Conservation (phyloP, 2,888 invertebrate species). For the Hyles lineata region DNA sequence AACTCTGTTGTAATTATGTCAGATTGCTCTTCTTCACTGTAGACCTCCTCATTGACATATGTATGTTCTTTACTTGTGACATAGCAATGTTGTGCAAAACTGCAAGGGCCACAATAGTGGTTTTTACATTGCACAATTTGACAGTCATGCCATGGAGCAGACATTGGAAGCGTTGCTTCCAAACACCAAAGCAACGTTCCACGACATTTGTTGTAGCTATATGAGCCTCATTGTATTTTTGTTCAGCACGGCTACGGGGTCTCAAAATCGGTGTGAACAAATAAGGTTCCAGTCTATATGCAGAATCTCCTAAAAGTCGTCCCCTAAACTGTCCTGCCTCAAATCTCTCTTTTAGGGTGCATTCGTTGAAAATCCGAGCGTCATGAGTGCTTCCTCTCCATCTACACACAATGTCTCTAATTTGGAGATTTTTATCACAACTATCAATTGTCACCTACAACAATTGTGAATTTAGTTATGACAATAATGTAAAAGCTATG, state of each 20-base stretch:
- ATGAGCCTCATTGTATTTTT: constrained; percentile 2
- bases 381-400: no score
- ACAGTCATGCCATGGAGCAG: not conserved
- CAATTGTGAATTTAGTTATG: not conserved
- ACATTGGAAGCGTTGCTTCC: not conserved
- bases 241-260: not conserved
- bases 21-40: not conserved
- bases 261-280: not conserved
- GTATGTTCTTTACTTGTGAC: not conserved
- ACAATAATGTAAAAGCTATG: no score
- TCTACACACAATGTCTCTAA: not conserved
- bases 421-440: not conserved
- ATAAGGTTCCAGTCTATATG: not conserved
- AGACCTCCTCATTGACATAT: not conserved
- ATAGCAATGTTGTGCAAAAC: not conserved
- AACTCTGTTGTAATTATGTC: not conserved
- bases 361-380: not conserved
- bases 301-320: not conserved
- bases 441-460: not conserved
- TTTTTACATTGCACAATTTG: not conserved
- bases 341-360: not conserved
- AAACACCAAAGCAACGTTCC: not conserved
- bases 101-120: not conserved
- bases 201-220: not conserved
- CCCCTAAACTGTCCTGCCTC: not conserved